phyloP scores from a whole-genome alignment of 2,888 invertebrate genomes.

The Dilophus febrilis region DNA sequence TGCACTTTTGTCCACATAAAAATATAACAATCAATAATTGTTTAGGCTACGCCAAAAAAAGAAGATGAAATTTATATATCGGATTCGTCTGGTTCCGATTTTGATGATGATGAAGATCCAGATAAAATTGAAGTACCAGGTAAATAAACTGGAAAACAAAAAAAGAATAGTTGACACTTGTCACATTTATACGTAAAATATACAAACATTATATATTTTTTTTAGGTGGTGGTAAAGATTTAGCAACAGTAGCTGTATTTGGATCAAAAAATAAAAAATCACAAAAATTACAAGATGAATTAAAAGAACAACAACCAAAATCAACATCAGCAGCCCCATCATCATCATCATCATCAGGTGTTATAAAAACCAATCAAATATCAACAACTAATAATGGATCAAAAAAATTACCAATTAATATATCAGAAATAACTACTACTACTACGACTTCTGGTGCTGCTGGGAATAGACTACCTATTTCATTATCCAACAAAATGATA shows the following conservation, averaged over 20 bases:
- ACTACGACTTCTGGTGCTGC: no score
- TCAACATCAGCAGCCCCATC: constrained; percentile 4
- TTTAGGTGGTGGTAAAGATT: constrained; percentile 68
- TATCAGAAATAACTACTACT: not conserved
- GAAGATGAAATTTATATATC: not conserved
- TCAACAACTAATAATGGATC: no score
- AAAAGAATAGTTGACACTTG: no score
- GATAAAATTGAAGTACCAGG: constrained; percentile 85
- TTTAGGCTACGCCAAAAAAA: not conserved
- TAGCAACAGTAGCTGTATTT: constrained; percentile 61
- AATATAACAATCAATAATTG: no score
- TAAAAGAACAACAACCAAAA: constrained; percentile 7
- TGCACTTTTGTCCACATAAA: no score
- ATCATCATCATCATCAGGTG: not conserved
- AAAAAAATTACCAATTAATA: no score
- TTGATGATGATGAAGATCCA: constrained; percentile 78
- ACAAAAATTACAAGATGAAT: constrained; percentile 5
- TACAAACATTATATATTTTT: no score
- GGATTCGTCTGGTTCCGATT: constrained; percentile 47
- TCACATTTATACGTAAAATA: no score
- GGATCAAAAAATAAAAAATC: constrained; percentile 34
- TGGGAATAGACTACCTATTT: no score
- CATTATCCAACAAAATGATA: no score
- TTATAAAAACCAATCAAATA: no score
- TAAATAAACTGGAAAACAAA: no score